Base-by-base conservation (phyloP, 1,140 invertebrate genomes). In the Augochlora pura region DNA sequence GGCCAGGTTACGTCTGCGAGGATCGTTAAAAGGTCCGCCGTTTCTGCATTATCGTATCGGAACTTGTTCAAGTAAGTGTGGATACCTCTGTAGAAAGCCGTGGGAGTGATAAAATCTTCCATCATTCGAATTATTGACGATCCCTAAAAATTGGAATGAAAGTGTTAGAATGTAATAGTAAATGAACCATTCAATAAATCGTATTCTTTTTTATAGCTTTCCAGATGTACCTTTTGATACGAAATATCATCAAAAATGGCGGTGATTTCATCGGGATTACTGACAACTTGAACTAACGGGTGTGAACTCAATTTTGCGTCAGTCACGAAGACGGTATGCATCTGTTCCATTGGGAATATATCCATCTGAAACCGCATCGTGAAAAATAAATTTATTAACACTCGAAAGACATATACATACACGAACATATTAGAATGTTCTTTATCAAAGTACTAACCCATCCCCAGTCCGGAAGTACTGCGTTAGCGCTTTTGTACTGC, bases 241-340 rank as follows among this genome's bases (percentile, higher is more conserved):
- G 98, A 98, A 84, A 99, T 99, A 0, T 94, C 92, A 92, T 99
- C 98, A 91, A 99, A 99, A 73, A 98, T 96, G 77, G 97, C 96
- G 0, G 96, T 98, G 59, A 99, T 99, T 93, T 99, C 95, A 89
- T 97, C 96, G 0, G 98, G 97, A 88, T 97, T 96, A 57, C 93
- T 94, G 25, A 98, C 97, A 7, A 94, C 94, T 90, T 97, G 96
- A 18, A 98, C 95, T 83, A 98, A 98, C 0, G 97, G 96, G 93
- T 98, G 97, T 10, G 97, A 98, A 81, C 96, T 97, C 0, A 97
- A 89, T 70, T 97, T 96, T 1, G 96, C 94, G 90, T 99, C 99
- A 16, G 96, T 93, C 6, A 92, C 92, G 70, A 99, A 92, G 0
- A 97, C 97, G 4, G 93, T 88, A 84, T 98, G 96, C 27, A 98